Conservation (phyloP, 2,888 invertebrate species). For the Brachylomia viminalis region DNA sequence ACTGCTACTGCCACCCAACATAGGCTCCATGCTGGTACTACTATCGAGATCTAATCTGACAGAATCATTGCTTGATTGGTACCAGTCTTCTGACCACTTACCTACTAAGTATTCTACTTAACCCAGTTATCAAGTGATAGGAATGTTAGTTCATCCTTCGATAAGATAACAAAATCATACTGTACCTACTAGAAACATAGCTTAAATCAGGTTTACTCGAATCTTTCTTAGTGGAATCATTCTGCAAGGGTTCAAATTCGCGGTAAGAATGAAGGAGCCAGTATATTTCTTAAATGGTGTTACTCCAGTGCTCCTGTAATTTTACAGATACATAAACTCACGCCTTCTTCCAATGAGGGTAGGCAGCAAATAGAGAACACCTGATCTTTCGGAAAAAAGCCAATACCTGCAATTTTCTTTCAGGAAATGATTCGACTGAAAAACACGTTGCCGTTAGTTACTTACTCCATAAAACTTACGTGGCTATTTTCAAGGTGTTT, state of each 20-base stretch:
- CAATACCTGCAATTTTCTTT: background rate
- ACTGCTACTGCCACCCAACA: background rate
- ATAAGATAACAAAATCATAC: background rate
- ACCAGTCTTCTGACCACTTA: background rate
- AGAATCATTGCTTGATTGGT: background rate
- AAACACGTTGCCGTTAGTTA: background rate
- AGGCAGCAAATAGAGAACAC: background rate
- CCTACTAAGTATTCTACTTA: background rate
- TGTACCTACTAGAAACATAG: background rate
- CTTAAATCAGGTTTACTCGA: background rate
- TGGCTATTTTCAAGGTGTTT: background rate
- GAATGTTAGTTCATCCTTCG: slow-evolving; percentile 14
- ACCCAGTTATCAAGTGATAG: background rate
- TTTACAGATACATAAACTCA: background rate
- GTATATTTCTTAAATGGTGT: background rate
- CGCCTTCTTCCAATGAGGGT: too few relatives aligned
- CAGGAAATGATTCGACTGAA: background rate
- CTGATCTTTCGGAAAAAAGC: background rate
- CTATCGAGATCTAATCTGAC: background rate
- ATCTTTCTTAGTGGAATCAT: background rate
- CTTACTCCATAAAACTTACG: background rate
- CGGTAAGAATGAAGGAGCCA: too few relatives aligned
- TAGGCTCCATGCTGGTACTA: background rate
- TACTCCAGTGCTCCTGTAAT: background rate
- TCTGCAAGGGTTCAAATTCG: background rate